Base-by-base conservation (phyloP, 2,797 vertebrate genomes). In the Phylloscopus collybita region DNA sequence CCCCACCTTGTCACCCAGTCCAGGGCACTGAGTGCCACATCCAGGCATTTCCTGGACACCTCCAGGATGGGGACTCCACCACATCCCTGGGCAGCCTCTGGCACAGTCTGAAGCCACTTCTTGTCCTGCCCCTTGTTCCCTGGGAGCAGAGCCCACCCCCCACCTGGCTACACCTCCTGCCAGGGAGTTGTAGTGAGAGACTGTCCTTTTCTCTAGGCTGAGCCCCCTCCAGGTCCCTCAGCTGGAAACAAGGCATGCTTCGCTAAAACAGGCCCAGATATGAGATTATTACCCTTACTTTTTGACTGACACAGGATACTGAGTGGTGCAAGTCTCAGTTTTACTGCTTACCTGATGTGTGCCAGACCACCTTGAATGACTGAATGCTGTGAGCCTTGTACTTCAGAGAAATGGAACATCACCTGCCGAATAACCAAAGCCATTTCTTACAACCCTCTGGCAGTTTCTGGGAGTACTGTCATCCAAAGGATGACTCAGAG, bases 211-310 rank as follows among this genome's bases (percentile, higher is more conserved):
- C 29, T 72, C 29, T 23, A 72, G 75, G 18, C 38, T 51, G 67
- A 51, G 44, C 36, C 7, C 13, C 4, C 10, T 5, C 9, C 22
- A 13, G 42, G 21, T 49, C 27, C 15, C 44, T 29, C 38, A 65
- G 32, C 9, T 30, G 47, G 25, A 47, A 73, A 22, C 29, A 21
- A 34, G 23, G 59, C 53, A 74, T 61, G 42, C 10, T 54, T 56
- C 66, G 38, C 71, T n/a, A 22, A 30, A 81, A n/a, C 5, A 10
- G 34, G 42, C 56, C 18, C 51, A 36, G 18, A 13, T 8, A 13
- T 0, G 3, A 42, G 17, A 19, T 60, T 4, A 3, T n/a, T 19
- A 5, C 40, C 47, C 1, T 4, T 21, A 13, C 10, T n/a, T 50
- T 66, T 18, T n/a, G 36, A 50, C 27, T 8, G 30, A 45, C 17